These are phyloP conservation scores for Caenorhabditis panamensis DNA, from an alignment of 2,888 invertebrate species.

Conservation along the genomic window DNA sequence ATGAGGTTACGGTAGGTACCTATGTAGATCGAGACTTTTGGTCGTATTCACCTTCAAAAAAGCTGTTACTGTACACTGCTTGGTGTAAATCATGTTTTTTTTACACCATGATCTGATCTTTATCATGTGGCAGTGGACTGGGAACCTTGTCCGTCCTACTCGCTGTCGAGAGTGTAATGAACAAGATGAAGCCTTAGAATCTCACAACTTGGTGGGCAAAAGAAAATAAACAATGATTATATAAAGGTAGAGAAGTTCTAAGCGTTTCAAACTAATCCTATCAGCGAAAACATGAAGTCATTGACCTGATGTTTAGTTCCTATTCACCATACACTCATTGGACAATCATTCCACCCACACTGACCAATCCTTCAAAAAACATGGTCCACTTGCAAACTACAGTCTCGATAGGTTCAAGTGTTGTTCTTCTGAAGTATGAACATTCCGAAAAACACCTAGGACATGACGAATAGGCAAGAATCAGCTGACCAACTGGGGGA, in stretches of 20 bases:
- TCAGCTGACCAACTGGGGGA: neutral
- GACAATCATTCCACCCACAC: neutral
- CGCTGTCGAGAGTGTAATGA: neutral
- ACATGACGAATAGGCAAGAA: neutral
- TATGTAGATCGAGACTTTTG: neutral
- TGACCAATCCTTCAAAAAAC: neutral
- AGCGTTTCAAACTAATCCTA: neutral
- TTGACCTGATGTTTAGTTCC: neutral
- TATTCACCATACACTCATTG: too few species aligned
- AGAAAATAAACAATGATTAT: neutral
- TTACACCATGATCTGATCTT: neutral
- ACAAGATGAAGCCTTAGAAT: neutral
- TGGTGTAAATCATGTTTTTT: too few species aligned
- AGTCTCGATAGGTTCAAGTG: neutral
- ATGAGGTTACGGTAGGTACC: neutral
- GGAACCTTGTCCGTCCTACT: neutral
- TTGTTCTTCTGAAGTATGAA: neutral
- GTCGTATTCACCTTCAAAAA: too few species aligned
- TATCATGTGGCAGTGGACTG: neutral
- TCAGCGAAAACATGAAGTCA: neutral
- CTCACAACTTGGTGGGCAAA: neutral
- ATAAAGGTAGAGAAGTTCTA: neutral
- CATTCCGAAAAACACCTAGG: slow-evolving; percentile 2
- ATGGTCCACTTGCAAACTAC: neutral
- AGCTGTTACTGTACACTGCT: neutral